These are phyloP conservation scores for Parauchenoglanis ngamensis DNA, from an alignment of 2,797 vertebrate genomes.

Conservation along the genomic window DNA sequence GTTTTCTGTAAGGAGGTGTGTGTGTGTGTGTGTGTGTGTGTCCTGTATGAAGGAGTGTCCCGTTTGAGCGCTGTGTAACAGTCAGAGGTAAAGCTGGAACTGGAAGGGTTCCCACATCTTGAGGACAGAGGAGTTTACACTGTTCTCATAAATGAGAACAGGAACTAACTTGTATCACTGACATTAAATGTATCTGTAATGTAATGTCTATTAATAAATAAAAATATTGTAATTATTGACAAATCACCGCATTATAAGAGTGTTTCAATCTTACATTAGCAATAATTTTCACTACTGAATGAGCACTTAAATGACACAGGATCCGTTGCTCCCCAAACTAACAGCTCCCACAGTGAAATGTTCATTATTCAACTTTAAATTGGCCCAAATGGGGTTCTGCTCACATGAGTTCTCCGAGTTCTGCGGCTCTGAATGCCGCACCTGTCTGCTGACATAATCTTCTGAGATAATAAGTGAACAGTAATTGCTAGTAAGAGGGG, in stretches of 20 bases:
- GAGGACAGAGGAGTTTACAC: no score
- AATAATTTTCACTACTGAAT: neutral
- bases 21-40: no score
- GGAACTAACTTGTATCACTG: neutral
- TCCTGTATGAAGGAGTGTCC: no score
- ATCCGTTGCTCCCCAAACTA: constrained; percentile 67
- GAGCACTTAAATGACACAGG: neutral
- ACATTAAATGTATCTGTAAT: neutral
- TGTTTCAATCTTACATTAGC: neutral
- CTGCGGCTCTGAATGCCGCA: constrained; percentile 74
- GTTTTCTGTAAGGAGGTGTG: no score
- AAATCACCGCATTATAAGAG: neutral
- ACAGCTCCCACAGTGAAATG: constrained; percentile 76
- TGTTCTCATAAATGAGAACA: neutral
- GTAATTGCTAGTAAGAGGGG: constrained; percentile 77
- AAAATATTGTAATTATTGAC: neutral
- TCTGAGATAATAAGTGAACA: constrained; percentile 76
- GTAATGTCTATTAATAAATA: neutral
- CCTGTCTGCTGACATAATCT: constrained; percentile 79
- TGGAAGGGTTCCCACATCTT: no score
- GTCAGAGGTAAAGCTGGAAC: no score
- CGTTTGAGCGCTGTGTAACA: no score
- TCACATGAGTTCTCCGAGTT: constrained; percentile 63
- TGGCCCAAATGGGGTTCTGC: constrained; percentile 68
- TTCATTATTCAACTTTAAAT: constrained; percentile 81